A percentile compares a stretch with the other conserved stretches of the same genome.
These are phyloP conservation scores for Trachelus stipa DNA, from an alignment of 2,888 invertebrate genomes.

Conservation along the genomic window DNA sequence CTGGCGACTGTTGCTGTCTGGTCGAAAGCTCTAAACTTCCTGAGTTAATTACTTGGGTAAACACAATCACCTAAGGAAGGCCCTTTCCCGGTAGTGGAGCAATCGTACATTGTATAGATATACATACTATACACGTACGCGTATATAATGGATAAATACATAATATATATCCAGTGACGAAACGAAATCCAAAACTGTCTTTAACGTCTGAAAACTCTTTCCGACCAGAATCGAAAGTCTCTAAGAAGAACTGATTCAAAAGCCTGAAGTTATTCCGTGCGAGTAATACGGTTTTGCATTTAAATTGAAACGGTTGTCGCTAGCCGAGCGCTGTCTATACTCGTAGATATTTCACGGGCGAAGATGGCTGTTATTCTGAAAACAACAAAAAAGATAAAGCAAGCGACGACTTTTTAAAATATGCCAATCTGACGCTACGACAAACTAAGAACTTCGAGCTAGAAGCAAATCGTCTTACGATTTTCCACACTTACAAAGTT, in stretches of 20 bases:
- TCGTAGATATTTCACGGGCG: background rate
- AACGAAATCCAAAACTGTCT: background rate
- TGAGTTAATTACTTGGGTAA: too few relatives aligned
- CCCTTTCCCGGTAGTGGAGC: background rate
- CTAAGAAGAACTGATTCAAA: background rate
- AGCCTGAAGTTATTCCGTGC: background rate
- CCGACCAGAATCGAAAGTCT: background rate
- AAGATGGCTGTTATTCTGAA: background rate
- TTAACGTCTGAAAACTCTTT: background rate
- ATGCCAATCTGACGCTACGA: background rate
- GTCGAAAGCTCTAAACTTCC: background rate
- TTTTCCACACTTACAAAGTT: background rate
- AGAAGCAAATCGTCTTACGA: background rate
- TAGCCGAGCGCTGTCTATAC: background rate
- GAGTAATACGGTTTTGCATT: background rate
- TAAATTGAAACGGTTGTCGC: background rate
- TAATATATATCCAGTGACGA: background rate
- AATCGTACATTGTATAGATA: background rate
- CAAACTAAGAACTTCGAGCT: background rate
- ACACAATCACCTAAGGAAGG: background rate
- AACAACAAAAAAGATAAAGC: background rate
- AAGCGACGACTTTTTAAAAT: background rate
- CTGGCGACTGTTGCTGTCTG: background rate
- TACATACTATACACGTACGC: too few relatives aligned
- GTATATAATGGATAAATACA: too few relatives aligned